Percentiles rank a stretch among this genome's conserved stretches.
Conservation (phyloP, 2,113 vertebrate genomes). For the Hyla sarda region DNA sequence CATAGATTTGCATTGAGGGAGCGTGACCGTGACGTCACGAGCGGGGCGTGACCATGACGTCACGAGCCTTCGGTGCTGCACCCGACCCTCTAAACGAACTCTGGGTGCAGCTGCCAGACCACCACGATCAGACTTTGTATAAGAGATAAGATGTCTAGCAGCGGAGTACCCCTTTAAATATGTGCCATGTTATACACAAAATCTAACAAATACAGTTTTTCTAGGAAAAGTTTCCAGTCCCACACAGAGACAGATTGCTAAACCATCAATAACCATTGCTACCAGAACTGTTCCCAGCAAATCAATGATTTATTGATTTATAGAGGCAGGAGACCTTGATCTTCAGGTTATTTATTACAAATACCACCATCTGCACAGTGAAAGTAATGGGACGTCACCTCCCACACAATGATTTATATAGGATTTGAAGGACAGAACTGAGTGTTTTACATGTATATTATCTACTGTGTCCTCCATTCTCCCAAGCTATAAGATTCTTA, state of each 20-base stretch:
- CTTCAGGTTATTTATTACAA: not conserved
- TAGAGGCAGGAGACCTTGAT: not conserved
- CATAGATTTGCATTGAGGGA: no score
- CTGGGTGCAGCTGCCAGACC: no score
- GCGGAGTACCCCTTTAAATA: no score
- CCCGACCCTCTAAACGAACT: no score
- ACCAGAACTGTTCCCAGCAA: not conserved
- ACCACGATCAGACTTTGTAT: no score
- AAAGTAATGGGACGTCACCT: not conserved
- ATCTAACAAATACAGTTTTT: not conserved
- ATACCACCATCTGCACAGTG: not conserved
- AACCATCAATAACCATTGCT: not conserved
- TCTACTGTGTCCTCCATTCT: not conserved
- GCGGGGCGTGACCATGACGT: no score
- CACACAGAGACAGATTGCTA: not conserved
- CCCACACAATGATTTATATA: not conserved
- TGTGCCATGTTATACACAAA: no score
- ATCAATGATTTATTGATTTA: slow-evolving; percentile 3
- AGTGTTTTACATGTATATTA: not conserved
- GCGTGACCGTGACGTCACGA: no score
- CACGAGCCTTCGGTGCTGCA: no score
- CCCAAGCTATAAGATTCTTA: not conserved
- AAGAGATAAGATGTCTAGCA: no score
- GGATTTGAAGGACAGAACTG: not conserved
- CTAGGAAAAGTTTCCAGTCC: not conserved